Conservation (phyloP, 1,140 invertebrate species). For the Trichoplusia ni region DNA sequence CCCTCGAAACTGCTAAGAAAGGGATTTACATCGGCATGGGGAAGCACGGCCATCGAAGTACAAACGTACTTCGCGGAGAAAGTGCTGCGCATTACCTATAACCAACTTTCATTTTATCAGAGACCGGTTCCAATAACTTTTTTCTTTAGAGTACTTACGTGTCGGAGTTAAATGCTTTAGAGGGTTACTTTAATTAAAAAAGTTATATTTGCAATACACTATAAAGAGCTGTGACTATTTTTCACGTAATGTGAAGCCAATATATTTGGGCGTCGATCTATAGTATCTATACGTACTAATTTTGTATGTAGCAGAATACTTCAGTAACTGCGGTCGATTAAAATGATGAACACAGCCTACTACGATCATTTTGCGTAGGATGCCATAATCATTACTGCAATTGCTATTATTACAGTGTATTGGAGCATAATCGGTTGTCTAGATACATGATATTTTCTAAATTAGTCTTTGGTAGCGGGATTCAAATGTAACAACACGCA, state of each 20-base stretch:
- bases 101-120: slow-evolving; percentile 64
- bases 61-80: slow-evolving; percentile 54
- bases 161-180: too few relatives aligned
- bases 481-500: slow-evolving; percentile 36
- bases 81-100: slow-evolving; percentile 61
- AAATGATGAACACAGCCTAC: slow-evolving; percentile 39
- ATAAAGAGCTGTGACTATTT: not conserved
- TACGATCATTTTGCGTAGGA: slow-evolving; percentile 49
- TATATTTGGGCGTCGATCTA: too few relatives aligned
- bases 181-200: not conserved
- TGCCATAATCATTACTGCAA: slow-evolving; percentile 46
- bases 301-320: not conserved
- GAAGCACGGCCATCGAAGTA: slow-evolving; percentile 29
- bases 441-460: slow-evolving; percentile 38
- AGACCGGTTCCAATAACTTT: slow-evolving; percentile 60
- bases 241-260: not conserved
- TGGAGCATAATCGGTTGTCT: slow-evolving; percentile 25
- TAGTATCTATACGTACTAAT: too few relatives aligned
- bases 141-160: slow-evolving; percentile 41
- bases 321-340: slow-evolving; percentile 27
- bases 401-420: slow-evolving; percentile 44
- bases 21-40: not conserved
- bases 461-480: slow-evolving; percentile 41
- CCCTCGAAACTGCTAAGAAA: too few relatives aligned
- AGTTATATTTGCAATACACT: not conserved